These are phyloP conservation scores for Rhynchomys soricoides DNA, from an alignment of 2,113 vertebrate species.

Conservation along the genomic window DNA sequence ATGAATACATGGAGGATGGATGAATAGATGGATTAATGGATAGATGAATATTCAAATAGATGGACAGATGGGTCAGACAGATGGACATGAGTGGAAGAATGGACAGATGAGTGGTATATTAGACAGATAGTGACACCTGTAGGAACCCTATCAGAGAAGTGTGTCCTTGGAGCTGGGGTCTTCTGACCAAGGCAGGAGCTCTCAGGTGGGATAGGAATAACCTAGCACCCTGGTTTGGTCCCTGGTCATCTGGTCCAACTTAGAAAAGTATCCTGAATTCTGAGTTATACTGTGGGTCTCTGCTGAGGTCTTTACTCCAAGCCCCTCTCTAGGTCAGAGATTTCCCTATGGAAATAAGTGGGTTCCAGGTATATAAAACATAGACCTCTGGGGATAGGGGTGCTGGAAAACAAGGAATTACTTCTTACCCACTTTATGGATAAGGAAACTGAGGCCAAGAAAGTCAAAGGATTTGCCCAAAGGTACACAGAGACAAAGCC, in stretches of 20 bases:
- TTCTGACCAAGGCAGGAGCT: background rate
- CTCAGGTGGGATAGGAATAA: background rate
- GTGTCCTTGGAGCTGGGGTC: background rate
- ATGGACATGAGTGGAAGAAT: background rate
- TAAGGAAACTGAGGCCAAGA: background rate
- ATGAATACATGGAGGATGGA: background rate
- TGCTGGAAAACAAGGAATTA: background rate
- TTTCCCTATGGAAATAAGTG: background rate
- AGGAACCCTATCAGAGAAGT: background rate
- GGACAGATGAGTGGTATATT: background rate
- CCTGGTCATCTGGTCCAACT: background rate
- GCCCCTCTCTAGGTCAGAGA: background rate
- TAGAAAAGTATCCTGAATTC: background rate
- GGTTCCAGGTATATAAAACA: background rate
- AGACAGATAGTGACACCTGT: background rate
- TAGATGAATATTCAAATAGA: background rate
- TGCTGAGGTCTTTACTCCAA: background rate
- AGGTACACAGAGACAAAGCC: background rate
- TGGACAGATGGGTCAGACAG: background rate
- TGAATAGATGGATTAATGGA: background rate
- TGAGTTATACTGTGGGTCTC: background rate
- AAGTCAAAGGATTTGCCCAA: background rate
- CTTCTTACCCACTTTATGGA: background rate
- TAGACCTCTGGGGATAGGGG: background rate
- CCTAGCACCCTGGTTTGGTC: background rate